phyloP scores from a whole-genome alignment of 2,797 vertebrate species.

The Xenentodon cancila region DNA sequence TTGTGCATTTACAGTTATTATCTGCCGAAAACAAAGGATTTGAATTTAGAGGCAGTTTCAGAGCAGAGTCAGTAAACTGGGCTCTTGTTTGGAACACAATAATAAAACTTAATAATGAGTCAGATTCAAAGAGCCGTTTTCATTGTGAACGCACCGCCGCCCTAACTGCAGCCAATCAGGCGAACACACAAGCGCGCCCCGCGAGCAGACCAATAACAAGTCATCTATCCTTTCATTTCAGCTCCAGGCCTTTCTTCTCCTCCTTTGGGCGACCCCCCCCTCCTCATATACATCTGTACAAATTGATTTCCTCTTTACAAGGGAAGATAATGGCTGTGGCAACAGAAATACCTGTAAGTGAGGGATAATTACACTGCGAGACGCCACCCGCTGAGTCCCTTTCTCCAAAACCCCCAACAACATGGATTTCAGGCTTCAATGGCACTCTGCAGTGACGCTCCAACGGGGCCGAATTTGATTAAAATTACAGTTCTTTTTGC shows the following conservation, averaged over 20 bases:
- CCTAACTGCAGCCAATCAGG: slow-evolving; percentile 70
- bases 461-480: slow-evolving; percentile 93
- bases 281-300: slow-evolving; percentile 84
- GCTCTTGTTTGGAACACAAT: slow-evolving; percentile 58
- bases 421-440: slow-evolving; percentile 94
- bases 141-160: slow-evolving; percentile 47
- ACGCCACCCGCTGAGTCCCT: slow-evolving; percentile 87
- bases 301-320: slow-evolving; percentile 86
- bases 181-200: slow-evolving; percentile 71
- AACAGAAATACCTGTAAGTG: slow-evolving; percentile 95
- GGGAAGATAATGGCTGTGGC: slow-evolving; percentile 86
- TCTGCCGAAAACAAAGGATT: background rate
- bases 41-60: slow-evolving; percentile 14
- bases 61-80: slow-evolving; percentile 1
- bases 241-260: slow-evolving; percentile 65
- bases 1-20: slow-evolving; percentile 1
- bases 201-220: slow-evolving; percentile 61
- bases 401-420: slow-evolving; percentile 86
- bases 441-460: slow-evolving; percentile 76
- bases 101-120: slow-evolving; percentile 83
- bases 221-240: slow-evolving; percentile 71
- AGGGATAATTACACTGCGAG: slow-evolving; percentile 90
- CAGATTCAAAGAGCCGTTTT: slow-evolving; percentile 62
- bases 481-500: slow-evolving; percentile 94
- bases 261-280: slow-evolving; percentile 72